Evolutionary conservation across 2,113 vertebrate species (phyloP).

Genomic region (Oreocharis arfaki): DNA sequence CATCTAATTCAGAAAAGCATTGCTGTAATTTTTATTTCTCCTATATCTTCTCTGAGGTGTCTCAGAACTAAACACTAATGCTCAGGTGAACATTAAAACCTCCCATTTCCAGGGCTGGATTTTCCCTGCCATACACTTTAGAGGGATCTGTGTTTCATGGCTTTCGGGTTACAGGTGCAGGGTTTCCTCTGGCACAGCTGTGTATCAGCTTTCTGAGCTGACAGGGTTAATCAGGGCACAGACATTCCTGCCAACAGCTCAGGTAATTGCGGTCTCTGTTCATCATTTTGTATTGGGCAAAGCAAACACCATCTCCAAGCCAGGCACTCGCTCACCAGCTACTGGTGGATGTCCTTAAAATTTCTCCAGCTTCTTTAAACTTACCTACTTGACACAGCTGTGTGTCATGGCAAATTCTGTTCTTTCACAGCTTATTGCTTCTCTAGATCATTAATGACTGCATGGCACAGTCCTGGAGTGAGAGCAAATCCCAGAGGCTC

Average conservation of each 20-base stretch:
- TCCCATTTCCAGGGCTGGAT: neutral
- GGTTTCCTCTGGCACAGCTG: neutral
- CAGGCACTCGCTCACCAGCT: neutral
- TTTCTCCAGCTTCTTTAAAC: neutral
- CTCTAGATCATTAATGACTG: neutral
- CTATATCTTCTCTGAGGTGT: neutral
- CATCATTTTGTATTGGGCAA: neutral
- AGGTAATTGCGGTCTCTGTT: neutral
- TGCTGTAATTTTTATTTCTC: neutral
- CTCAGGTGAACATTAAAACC: neutral
- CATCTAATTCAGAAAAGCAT: neutral
- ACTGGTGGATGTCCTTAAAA: neutral
- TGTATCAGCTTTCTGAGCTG: neutral
- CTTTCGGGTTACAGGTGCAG: neutral
- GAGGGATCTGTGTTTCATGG: neutral
- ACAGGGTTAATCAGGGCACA: neutral
- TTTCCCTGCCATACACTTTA: neutral
- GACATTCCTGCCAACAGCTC: neutral
- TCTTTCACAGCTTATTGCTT: neutral
- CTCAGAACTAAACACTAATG: neutral
- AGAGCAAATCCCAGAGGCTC: neutral
- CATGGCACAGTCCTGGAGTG: neutral
- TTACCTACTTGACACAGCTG: neutral
- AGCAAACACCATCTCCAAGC: neutral
- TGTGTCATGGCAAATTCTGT: neutral